These are phyloP conservation scores for Amphipyra berbera DNA, from an alignment of 2,888 invertebrate species.

Conservation along the genomic window DNA sequence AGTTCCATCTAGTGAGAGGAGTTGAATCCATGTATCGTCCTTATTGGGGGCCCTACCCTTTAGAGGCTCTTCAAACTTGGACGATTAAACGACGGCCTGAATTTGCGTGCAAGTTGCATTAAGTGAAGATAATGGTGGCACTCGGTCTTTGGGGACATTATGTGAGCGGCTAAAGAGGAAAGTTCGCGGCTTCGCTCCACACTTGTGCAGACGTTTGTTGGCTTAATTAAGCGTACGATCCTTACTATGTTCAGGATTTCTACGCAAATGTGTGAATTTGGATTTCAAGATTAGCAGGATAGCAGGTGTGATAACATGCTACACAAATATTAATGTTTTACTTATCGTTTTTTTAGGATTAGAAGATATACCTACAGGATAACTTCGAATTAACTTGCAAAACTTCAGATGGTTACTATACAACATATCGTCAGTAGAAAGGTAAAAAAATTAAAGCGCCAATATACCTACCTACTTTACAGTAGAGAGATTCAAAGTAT, in stretches of 20 bases:
- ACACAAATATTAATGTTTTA: neutral
- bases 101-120: constrained; percentile 72
- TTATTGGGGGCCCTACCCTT: constrained; percentile 65
- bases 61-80: constrained; percentile 68
- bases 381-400: no score
- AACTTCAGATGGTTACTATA: no score
- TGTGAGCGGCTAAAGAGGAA: constrained; percentile 50
- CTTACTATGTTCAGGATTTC: constrained; percentile 39
- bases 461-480: no score
- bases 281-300: constrained; percentile 4
- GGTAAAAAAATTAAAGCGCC: no score
- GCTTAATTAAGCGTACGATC: constrained; percentile 52
- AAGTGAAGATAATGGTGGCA: constrained; percentile 64
- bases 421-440: no score
- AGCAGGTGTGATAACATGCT: neutral
- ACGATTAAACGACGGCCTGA: constrained; percentile 68
- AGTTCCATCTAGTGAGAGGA: constrained; percentile 42
- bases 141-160: constrained; percentile 61
- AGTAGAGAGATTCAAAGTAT: no score
- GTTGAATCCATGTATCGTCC: constrained; percentile 63
- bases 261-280: constrained; percentile 6
- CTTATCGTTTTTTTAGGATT: neutral
- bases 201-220: constrained; percentile 38
- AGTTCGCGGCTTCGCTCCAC: constrained; percentile 41
- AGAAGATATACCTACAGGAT: no score